Evolutionary conservation across 1,140 invertebrate species (phyloP).

Genomic region (Branchinecta lindahli): DNA sequence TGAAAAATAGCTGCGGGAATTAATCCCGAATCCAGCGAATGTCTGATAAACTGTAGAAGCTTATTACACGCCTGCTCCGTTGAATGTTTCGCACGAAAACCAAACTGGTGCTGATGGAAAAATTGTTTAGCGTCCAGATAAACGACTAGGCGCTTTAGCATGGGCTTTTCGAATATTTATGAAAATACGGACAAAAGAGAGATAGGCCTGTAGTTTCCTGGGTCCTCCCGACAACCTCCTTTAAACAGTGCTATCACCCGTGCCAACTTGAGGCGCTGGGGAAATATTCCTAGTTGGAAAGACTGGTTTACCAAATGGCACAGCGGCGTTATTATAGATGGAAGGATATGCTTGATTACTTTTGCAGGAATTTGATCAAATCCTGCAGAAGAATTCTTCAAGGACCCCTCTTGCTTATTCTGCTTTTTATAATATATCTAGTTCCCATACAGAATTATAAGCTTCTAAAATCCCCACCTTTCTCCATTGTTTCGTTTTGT

Average conservation of each 20-base stretch:
- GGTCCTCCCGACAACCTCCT: background rate
- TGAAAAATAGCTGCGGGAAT: background rate
- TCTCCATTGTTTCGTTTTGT: too few species aligned
- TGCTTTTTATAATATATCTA: too few species aligned
- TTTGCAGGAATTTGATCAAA: constrained; percentile 5
- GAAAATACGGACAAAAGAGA: background rate
- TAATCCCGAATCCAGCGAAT: background rate
- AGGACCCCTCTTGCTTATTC: too few species aligned
- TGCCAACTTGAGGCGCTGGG: background rate
- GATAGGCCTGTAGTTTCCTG: constrained; percentile 4
- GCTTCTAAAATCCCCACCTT: too few species aligned
- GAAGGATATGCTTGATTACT: background rate
- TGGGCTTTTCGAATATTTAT: background rate
- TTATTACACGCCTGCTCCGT: too few species aligned
- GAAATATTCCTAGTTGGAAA: too few species aligned
- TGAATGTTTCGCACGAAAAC: too few species aligned
- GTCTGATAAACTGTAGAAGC: background rate
- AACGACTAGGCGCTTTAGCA: background rate
- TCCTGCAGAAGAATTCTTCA: background rate
- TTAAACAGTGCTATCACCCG: constrained; percentile 3
- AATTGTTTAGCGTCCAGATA: constrained; percentile 5
- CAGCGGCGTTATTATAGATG: constrained; percentile 1
- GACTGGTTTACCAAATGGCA: constrained; percentile 1
- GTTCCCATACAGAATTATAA: too few species aligned
- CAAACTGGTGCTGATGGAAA: constrained; percentile 3